A percentile compares a stretch with the other conserved stretches of the same genome.
Evolutionary conservation across 2,113 vertebrate species (phyloP).

Genomic region (Dicerorhinus sumatrensis): DNA sequence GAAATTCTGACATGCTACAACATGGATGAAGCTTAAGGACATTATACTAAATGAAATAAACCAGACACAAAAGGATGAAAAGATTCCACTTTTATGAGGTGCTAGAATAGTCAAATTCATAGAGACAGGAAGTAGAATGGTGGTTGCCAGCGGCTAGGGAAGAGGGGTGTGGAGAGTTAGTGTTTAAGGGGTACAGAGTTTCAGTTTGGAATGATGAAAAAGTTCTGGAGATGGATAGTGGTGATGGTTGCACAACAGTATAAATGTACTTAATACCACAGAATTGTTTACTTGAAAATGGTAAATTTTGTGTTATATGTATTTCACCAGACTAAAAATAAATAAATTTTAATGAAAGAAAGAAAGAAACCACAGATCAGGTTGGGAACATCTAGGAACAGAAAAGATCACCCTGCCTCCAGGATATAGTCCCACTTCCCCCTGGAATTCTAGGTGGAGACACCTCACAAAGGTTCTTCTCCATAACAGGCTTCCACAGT

Average conservation of each 20-base stretch:
- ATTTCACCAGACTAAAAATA: slow-evolving; percentile 2
- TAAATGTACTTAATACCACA: neutral
- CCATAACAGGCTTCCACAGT: neutral
- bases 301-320: neutral
- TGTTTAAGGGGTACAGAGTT: neutral
- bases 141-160: neutral
- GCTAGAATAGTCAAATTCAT: neutral
- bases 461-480: neutral
- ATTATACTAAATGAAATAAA: neutral
- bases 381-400: neutral
- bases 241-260: neutral
- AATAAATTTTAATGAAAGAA: neutral
- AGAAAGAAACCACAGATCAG: neutral
- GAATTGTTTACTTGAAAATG: neutral
- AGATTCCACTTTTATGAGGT: neutral
- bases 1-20: neutral
- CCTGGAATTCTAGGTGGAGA: neutral
- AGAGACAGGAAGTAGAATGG: neutral
- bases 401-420: neutral
- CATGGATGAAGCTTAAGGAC: neutral
- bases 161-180: neutral
- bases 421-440: neutral
- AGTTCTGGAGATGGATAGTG: neutral
- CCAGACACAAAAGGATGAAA: neutral
- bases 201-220: neutral